phyloP scores from a whole-genome alignment of 1,140 invertebrate species.

The Pseudobourletiella spinata region DNA sequence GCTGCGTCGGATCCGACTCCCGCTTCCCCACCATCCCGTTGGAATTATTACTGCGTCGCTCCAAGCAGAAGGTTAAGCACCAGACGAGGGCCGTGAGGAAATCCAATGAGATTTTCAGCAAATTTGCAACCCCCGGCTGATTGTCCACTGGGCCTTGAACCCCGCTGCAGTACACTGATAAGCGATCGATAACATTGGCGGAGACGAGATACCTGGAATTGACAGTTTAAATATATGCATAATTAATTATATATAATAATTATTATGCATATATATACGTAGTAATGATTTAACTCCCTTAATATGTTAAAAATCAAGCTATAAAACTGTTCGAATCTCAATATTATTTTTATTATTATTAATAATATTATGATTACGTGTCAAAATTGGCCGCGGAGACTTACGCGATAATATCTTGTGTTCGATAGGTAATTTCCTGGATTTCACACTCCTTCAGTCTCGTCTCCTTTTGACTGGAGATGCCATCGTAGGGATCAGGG shows the following conservation, averaged over 20 bases:
- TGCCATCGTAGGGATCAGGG: slow-evolving; percentile 30
- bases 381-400: no score
- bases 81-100: slow-evolving; percentile 51
- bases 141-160: slow-evolving; percentile 54
- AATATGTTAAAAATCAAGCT: no score
- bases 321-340: no score
- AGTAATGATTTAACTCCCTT: no score
- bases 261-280: no score
- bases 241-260: background rate
- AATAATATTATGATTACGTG: no score
- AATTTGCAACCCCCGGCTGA: slow-evolving; percentile 46
- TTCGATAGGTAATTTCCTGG: slow-evolving; percentile 10
- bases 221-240: no score
- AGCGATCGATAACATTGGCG: slow-evolving; percentile 56
- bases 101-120: slow-evolving; percentile 48
- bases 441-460: background rate
- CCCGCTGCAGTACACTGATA: slow-evolving; percentile 53
- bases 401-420: slow-evolving; percentile 29
- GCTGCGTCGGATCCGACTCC: slow-evolving; percentile 51
- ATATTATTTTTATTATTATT: no score
- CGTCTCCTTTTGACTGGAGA: slow-evolving; percentile 11
- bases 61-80: slow-evolving; percentile 43
- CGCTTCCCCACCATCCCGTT: slow-evolving; percentile 36
- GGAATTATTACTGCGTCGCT: background rate
- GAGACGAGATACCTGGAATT: slow-evolving; percentile 60